Evolutionary conservation across 2,797 vertebrate species (phyloP).

Genomic region (Octomys mimax): DNA sequence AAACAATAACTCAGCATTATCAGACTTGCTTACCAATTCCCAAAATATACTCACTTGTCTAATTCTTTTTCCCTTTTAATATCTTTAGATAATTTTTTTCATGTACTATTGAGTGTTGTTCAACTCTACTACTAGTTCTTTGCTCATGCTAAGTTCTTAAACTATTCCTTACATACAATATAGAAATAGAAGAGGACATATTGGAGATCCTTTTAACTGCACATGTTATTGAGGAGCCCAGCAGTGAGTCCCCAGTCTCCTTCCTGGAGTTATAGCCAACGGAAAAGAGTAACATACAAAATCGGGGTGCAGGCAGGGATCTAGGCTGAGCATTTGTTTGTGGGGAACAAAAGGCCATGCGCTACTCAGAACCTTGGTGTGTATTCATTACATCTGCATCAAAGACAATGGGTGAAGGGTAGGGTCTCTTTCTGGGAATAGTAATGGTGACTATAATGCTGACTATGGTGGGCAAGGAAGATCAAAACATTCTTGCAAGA

Average conservation of each 20-base stretch:
- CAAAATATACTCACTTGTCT: not conserved
- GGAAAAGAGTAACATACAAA: too few relatives aligned
- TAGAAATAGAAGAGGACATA: not conserved
- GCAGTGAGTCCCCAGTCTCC: not conserved
- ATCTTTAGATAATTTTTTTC: not conserved
- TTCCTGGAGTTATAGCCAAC: not conserved
- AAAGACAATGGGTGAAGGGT: not conserved
- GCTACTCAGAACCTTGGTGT: not conserved
- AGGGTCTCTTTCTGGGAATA: not conserved
- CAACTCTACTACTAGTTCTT: not conserved
- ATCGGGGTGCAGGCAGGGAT: too few relatives aligned
- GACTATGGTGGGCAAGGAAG: not conserved
- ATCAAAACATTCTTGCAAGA: not conserved
- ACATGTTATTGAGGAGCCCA: not conserved
- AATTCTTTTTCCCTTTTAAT: not conserved
- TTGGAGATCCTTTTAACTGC: not conserved
- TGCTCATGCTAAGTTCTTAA: not conserved
- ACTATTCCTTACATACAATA: not conserved
- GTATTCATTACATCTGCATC: not conserved
- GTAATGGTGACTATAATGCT: not conserved
- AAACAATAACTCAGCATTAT: not conserved
- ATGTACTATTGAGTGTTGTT: constrained; percentile 16
- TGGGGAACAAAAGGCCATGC: not conserved
- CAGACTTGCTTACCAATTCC: not conserved
- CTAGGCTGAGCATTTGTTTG: not conserved